Evolutionary conservation across 2,888 invertebrate genomes (phyloP).

Genomic region (Siphlonurus alternatus): DNA sequence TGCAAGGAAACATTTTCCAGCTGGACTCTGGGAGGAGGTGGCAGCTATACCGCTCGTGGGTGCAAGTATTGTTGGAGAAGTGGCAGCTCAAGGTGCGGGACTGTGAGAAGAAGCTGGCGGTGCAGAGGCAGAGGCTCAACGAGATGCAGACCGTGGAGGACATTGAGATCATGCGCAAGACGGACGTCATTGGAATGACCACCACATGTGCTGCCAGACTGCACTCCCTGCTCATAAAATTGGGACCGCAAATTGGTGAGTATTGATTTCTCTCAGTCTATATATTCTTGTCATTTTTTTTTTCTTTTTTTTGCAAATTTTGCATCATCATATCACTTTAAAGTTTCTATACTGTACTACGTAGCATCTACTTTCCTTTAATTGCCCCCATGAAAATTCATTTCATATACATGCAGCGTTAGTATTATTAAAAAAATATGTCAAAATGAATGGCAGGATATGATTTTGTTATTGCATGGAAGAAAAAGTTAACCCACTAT

Average conservation of each 20-base stretch:
- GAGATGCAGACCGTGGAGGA: neutral
- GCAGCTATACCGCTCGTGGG: neutral
- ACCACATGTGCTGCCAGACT: conserved; percentile 58
- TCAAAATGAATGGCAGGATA: too few species aligned
- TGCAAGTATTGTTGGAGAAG: neutral
- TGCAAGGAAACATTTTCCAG: neutral
- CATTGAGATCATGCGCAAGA: conserved; percentile 25
- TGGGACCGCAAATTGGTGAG: conserved; percentile 45
- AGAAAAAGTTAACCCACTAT: too few species aligned
- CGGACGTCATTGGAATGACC: conserved; percentile 53
- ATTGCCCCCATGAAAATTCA: too few species aligned
- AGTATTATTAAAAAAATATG: too few species aligned
- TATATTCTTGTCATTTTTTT: too few species aligned
- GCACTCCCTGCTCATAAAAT: conserved; percentile 38
- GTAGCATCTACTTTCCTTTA: too few species aligned
- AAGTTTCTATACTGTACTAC: too few species aligned
- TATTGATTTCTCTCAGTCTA: neutral
- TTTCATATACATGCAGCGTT: too few species aligned
- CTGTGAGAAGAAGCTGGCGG: neutral
- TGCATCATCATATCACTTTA: too few species aligned
- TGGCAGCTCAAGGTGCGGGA: neutral
- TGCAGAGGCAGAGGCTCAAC: neutral
- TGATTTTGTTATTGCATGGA: too few species aligned
- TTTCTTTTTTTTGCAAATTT: too few species aligned
- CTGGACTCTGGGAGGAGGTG: neutral